Base-by-base conservation (phyloP, 2,113 vertebrate genomes). In the Thymallus thymallus region DNA sequence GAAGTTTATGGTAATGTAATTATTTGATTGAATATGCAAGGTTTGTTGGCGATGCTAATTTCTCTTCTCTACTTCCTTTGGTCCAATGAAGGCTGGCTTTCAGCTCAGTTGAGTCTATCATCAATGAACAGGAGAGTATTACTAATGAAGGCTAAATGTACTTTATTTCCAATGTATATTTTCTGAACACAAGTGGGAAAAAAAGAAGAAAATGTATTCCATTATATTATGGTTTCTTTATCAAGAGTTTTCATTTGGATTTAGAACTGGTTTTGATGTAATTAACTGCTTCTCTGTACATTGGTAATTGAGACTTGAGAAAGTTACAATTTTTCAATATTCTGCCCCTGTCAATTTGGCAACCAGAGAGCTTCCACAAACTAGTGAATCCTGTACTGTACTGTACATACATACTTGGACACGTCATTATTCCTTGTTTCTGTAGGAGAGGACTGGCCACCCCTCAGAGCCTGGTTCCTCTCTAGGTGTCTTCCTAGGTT, bases 371-470 rank as follows among this genome's bases (percentile, higher is more conserved):
- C 75, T 73, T 79, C 51, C 72, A 75, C 22, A 13, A 68, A 74
- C 82, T 84, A 88, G 77, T 69, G 73, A 74, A 72, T 76, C 56
- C 69, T 90, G 85, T 91, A 86, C 69, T 90, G 85, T 91, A 86
- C 48, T 51, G 16, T 51, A 18, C 48, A 51, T 18, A 85, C 80
- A 68, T 82, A 55, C 79, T 81, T 73, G 45, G 75, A 85, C 85
- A 85, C 79, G 32, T 82, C 67, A 72, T 74, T 29, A 84, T 74
- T 84, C 83, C 75, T 88, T 83, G 82, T 91, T 89, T 90, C 82
- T 90, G 80, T 41, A 41, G 35, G 10, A 41, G 6, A 41, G 35
- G 7, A 41, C 35, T 10, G 35, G 2, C 35, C 7, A 9, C 32
- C 32, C 32, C 32, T 35, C 35, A 35, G 35, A 9, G 35, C 35